Conservation (phyloP, 1,140 invertebrate species). For the Drosophila sp. region DNA sequence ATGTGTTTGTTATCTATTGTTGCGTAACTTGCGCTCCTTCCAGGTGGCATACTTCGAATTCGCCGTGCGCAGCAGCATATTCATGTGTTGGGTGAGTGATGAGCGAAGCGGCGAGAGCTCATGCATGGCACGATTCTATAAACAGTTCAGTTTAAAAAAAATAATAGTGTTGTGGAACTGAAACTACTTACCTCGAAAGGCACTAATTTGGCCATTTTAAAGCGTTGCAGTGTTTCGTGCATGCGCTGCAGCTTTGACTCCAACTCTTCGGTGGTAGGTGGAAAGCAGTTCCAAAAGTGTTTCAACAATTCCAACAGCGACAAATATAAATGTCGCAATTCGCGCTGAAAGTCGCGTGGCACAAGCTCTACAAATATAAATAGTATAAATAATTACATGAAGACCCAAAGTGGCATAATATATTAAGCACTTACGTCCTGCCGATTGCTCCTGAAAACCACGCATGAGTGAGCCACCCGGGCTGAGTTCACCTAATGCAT, state of each 20-base stretch:
- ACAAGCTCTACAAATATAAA: constrained; percentile 88
- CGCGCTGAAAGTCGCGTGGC: constrained; percentile 92
- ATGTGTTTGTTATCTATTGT: constrained; percentile 74
- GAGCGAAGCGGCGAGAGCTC: constrained; percentile 92
- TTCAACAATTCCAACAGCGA: constrained; percentile 94
- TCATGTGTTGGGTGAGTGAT: constrained; percentile 93
- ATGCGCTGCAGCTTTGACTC: constrained; percentile 93
- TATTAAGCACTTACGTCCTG: constrained; percentile 88
- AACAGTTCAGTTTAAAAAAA: not conserved
- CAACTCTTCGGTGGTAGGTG: constrained; percentile 90
- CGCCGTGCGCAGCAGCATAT: constrained; percentile 92
- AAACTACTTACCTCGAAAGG: constrained; percentile 89
- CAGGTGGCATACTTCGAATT: constrained; percentile 93
- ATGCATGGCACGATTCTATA: constrained; percentile 90
- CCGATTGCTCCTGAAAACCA: constrained; percentile 91
- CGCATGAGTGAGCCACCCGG: constrained; percentile 97
- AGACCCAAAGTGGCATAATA: constrained; percentile 14
- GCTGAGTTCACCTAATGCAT: constrained; percentile 94
- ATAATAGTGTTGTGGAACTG: not conserved
- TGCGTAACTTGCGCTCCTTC: constrained; percentile 90
- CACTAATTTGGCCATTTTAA: constrained; percentile 93
- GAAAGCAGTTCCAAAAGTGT: constrained; percentile 98
- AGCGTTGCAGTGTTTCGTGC: constrained; percentile 94
- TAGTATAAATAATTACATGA: constrained; percentile 14
- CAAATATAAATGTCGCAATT: constrained; percentile 93